Conservation (phyloP, 2,113 vertebrate genomes). For the Microcebus murinus region DNA sequence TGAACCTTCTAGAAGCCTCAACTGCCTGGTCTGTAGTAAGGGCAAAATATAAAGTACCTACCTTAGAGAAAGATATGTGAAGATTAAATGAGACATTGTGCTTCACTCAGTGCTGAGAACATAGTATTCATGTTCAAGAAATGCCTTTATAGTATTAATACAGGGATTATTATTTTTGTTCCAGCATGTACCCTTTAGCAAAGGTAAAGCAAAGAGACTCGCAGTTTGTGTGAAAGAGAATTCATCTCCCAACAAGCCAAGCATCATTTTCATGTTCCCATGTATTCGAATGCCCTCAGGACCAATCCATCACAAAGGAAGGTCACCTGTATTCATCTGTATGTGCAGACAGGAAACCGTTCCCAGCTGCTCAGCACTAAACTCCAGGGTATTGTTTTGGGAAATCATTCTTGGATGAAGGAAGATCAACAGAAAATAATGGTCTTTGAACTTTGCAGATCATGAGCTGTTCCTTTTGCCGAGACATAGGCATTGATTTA, state of each 20-base stretch:
- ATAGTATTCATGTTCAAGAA: not conserved
- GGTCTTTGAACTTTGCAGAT: slow-evolving; percentile 43
- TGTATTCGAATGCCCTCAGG: not conserved
- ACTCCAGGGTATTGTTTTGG: slow-evolving; percentile 25
- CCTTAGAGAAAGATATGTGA: not conserved
- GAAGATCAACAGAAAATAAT: slow-evolving; percentile 51
- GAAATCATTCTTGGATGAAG: slow-evolving; percentile 36
- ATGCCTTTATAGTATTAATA: not conserved
- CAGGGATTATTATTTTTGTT: not conserved
- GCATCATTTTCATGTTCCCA: not conserved
- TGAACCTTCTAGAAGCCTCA: not conserved
- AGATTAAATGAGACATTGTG: not conserved
- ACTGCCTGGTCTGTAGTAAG: not conserved
- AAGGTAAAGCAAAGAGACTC: slow-evolving; percentile 39
- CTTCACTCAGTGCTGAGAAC: not conserved
- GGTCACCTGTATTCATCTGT: slow-evolving; percentile 66
- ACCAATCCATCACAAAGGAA: slow-evolving; percentile 43
- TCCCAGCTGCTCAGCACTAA: not conserved
- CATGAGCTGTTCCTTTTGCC: not conserved
- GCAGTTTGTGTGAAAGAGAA: slow-evolving; percentile 15
- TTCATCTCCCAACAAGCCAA: slow-evolving; percentile 59
- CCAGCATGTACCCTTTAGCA: not conserved
- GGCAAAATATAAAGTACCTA: not conserved
- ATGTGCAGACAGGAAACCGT: slow-evolving; percentile 30
- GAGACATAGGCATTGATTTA: slow-evolving; percentile 20